Percentiles rank a stretch among this genome's conserved stretches.
Conservation (phyloP, 2,888 invertebrate species). For the Steinernema carpocapsae region DNA sequence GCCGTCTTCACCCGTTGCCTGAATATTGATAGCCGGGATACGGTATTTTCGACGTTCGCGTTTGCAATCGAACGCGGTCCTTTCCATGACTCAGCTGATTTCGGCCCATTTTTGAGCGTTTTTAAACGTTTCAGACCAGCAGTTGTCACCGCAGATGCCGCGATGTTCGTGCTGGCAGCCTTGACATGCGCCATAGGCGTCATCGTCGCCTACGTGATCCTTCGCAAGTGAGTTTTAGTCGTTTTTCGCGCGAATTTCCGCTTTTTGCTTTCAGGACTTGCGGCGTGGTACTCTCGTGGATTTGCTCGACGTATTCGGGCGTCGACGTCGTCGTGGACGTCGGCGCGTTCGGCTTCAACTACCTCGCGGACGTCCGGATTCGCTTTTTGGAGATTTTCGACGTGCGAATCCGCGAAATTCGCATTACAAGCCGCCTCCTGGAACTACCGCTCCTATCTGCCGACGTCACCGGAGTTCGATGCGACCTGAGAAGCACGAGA, state of each 20-base stretch:
- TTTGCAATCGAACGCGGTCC: background rate
- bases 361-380: background rate
- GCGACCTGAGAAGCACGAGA: slow-evolving; percentile 37
- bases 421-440: background rate
- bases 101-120: background rate
- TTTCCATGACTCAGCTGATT: slow-evolving; percentile 19
- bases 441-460: background rate
- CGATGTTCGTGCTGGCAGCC: background rate
- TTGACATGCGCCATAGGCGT: background rate
- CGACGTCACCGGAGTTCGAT: slow-evolving; percentile 46
- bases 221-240: background rate
- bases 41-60: background rate
- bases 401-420: slow-evolving; percentile 14
- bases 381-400: background rate
- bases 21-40: slow-evolving; percentile 1
- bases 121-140: background rate
- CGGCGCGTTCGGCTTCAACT: background rate
- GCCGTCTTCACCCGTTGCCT: background rate
- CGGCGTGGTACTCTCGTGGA: background rate
- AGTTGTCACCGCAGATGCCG: background rate
- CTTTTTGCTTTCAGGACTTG: background rate
- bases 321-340: slow-evolving; percentile 8
- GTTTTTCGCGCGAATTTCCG: background rate
- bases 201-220: background rate
- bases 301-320: background rate